Conservation (phyloP, 1,140 invertebrate genomes). For the Stegodyphus mimosarum region DNA sequence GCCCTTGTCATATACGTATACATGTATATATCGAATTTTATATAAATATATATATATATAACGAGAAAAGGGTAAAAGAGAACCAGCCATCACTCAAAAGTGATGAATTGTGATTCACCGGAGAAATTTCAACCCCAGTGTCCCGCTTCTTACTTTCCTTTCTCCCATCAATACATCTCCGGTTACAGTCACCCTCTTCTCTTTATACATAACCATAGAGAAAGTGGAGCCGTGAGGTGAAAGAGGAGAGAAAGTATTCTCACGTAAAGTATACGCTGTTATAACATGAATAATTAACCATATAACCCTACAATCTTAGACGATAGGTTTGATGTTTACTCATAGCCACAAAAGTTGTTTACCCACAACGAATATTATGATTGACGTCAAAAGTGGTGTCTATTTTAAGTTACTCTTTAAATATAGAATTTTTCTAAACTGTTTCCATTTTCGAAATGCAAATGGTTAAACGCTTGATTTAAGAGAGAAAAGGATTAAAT, state of each 20-base stretch:
- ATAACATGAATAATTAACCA: too few species aligned
- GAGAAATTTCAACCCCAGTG: neutral
- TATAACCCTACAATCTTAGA: too few species aligned
- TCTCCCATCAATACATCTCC: neutral
- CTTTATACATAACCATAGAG: neutral
- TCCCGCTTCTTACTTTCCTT: neutral
- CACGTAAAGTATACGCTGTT: neutral
- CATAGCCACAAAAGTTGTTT: too few species aligned
- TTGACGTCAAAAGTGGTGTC: too few species aligned
- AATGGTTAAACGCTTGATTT: too few species aligned
- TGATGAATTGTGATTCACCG: slow-evolving; percentile 30
- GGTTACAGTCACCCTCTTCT: too few species aligned
- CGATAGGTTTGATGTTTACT: too few species aligned
- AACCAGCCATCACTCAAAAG: slow-evolving; percentile 7
- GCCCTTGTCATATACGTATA: neutral
- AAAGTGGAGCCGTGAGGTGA: neutral
- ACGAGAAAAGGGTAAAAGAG: slow-evolving; percentile 3
- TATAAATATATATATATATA: neutral
- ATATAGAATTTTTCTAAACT: too few species aligned
- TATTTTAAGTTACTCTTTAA: too few species aligned
- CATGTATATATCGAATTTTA: slow-evolving; percentile 9
- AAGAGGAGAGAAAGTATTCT: slow-evolving; percentile 4
- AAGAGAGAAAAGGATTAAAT: too few species aligned
- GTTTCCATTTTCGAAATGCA: too few species aligned
- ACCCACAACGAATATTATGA: too few species aligned